Percentiles rank a stretch among this genome's conserved stretches.
Conservation (phyloP, 1,140 invertebrate species). For the Anthonomus grandis region DNA sequence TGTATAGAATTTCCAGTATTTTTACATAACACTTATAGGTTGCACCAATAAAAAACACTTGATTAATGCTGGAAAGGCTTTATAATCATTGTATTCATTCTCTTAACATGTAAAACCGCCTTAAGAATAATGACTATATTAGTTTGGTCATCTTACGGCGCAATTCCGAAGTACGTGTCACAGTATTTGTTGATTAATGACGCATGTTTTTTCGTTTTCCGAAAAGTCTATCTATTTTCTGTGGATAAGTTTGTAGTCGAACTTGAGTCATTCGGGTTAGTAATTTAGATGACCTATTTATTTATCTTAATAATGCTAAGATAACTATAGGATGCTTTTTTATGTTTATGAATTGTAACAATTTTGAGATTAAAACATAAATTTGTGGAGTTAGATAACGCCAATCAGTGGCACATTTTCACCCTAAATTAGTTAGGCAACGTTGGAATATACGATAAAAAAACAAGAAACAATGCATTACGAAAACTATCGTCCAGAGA, state of each 20-base stretch:
- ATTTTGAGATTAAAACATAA: not conserved
- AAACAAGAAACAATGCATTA: not conserved
- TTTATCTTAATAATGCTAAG: not conserved
- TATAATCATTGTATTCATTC: no score
- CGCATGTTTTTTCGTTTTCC: not conserved
- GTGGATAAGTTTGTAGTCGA: not conserved
- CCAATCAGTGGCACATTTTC: no score
- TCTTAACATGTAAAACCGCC: not conserved
- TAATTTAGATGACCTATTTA: not conserved
- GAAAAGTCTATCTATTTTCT: not conserved
- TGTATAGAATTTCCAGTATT: no score
- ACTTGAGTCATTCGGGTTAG: not conserved
- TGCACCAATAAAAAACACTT: no score
- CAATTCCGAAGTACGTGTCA: not conserved
- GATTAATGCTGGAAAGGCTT: no score
- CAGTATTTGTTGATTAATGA: not conserved
- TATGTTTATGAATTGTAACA: not conserved
- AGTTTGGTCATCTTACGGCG: not conserved
- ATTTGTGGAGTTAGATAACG: not conserved
- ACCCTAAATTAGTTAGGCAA: not conserved
- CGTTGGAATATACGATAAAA: no score
- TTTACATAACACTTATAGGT: no score
- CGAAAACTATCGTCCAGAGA: not conserved
- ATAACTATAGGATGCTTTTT: not conserved
- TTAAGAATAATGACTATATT: not conserved